Conservation (phyloP, 2,113 vertebrate genomes). For the Megaleporinus macrocephalus region DNA sequence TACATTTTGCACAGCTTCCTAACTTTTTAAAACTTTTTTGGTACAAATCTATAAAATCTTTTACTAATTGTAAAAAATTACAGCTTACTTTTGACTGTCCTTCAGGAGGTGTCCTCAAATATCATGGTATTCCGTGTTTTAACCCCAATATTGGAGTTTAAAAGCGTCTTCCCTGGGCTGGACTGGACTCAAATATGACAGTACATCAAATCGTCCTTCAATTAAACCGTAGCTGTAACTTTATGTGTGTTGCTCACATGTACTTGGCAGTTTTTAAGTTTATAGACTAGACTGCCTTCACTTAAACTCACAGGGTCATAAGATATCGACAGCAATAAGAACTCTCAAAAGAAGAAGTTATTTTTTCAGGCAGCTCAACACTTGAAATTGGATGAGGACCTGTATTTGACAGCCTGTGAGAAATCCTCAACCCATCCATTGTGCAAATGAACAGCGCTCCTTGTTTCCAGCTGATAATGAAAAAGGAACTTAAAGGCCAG, state of each 20-base stretch:
- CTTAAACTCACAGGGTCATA: not conserved
- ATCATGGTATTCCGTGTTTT: no score
- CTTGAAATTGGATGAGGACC: not conserved
- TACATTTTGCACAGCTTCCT: no score
- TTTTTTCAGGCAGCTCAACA: not conserved
- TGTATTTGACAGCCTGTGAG: not conserved
- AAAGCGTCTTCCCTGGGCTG: no score
- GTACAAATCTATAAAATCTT: no score
- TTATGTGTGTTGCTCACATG: not conserved
- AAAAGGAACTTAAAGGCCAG: slow-evolving; percentile 5
- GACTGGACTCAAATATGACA: no score
- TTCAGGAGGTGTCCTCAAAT: no score
- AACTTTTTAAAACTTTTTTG: no score
- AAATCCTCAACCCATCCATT: not conserved
- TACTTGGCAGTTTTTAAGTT: not conserved
- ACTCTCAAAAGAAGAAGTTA: not conserved
- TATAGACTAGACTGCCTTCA: not conserved
- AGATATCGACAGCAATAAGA: not conserved
- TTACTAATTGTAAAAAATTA: no score
- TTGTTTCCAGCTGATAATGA: slow-evolving; percentile 1
- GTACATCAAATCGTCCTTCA: not conserved
- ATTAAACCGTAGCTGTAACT: not conserved
- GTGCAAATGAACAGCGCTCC: not conserved
- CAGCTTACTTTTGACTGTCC: no score
- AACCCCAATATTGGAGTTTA: no score